Base-by-base conservation (phyloP, 2,888 invertebrate genomes). In the Erynnis tages region DNA sequence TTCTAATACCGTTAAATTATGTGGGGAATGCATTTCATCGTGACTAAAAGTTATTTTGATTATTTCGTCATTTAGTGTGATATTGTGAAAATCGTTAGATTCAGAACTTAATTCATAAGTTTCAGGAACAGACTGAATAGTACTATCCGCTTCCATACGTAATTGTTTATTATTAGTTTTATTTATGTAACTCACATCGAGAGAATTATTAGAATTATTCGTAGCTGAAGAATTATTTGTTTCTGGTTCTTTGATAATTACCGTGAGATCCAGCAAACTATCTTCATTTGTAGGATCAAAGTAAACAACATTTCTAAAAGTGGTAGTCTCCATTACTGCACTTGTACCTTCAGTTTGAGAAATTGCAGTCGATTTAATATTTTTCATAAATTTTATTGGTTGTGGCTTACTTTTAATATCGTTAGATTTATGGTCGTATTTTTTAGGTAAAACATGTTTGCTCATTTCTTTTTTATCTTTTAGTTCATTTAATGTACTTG, bases 191-290 rank as follows among this genome's bases (percentile, higher is more conserved):
- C 29, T 29, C 4, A 10, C 13, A 4, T 16, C 21, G 1, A 32
- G 38, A 11, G 45, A 34, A 0, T 14, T 5, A 34, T 41, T 53
- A 19, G 13, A 25, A 5, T 11, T 4, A 14, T 30, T 38, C 11
- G 4, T 56, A 10, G 30, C 56, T 41, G 55, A 62, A 29, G 73
- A 57, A 35, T 67, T 61, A 4, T 48, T 55, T 1, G 62, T 53
- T 21, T 61, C 62, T 23, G 69, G 65, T 58, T 86, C 84, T 56
- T 79, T 83, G 56, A 88, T 72, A 41, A 81, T 71, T 19, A 88
- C 81, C 1, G 79, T 85, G 0, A 88, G 69, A 56, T 88, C 85
- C 45, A 87, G 70, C 4, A 71, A 63, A 10, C 74, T 66, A 54
- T 79, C 76, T 54, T 80, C 78, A 29, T 69, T 69, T 5, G 52